Evolutionary conservation across 2,797 vertebrate species (phyloP), one percentile per base, ranked within the genome.

Genomic region (Manis crassicaudata): DNA sequence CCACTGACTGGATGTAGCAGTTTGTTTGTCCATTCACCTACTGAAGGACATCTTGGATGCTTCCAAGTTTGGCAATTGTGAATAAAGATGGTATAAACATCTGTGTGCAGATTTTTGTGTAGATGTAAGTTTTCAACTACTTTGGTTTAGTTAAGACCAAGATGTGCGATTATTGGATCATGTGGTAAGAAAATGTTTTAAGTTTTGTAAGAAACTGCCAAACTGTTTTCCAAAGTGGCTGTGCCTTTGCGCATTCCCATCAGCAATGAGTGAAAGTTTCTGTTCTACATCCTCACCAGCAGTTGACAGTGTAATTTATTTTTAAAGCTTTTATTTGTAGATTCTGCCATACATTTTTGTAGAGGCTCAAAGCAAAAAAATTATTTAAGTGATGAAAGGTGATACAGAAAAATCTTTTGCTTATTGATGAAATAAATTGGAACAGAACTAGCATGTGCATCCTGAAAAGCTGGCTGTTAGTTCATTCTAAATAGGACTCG

Each of bases 271-370:
- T 27, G 56, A 23, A 35, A 54, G 3, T 82, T 43, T 52, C 21
- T n/a, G 3, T 17, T 82, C 20, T 6, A n/a, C 29, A 29, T 46
- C 20, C 20, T 82, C 6, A 2, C 56, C 50, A 90, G 75, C 43
- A 54, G 50, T 65, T 86, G 12, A n/a, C 81, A 21, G 73, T 73
- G 20, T 11, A 43, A 85, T 93, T 94, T 96, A 52, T 67, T 97
- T 94, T 76, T 54, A 84, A 76, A 90, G 35, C 12, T 67, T 91
- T 75, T 82, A 50, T 94, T 92, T 86, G 46, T 83, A 65, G 40
- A 23, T 75, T 82, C 52, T 84, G 37, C 17, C 72, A 35, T 56
- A 67, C 4, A 43, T n/a, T 97, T 91, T 76, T 85, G 18, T 73
- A 77, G 56, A 25, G 5, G 4, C 93, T 93, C 6, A 75, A 92